Evolutionary conservation across 2,113 vertebrate species (phyloP).

Genomic region (Accipiter cooperii): DNA sequence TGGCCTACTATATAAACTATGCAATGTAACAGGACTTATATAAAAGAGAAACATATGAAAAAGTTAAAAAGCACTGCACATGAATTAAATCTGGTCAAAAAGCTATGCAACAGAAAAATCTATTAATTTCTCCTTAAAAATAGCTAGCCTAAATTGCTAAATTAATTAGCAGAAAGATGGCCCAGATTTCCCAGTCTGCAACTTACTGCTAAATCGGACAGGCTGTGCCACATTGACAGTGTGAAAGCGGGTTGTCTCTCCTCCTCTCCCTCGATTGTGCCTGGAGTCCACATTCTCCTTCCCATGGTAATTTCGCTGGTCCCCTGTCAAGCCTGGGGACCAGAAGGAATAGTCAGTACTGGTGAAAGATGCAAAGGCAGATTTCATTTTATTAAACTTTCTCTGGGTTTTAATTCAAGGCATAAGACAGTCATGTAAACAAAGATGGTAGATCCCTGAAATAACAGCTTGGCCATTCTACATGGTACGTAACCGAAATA

Average conservation of each 20-base stretch:
- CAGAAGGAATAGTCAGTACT: not conserved
- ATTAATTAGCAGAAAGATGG: not conserved
- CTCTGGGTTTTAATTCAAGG: not conserved
- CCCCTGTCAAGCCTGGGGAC: slow-evolving; percentile 77
- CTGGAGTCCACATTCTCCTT: slow-evolving; percentile 77
- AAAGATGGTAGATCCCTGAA: not conserved
- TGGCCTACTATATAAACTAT: not conserved
- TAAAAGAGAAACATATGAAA: not conserved
- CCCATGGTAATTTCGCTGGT: slow-evolving; percentile 81
- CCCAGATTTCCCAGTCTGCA: slow-evolving; percentile 65
- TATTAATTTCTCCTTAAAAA: not conserved
- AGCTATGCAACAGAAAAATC: not conserved
- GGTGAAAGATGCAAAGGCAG: not conserved
- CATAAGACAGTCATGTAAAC: not conserved
- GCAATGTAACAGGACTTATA: not conserved
- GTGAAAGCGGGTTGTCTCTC: slow-evolving; percentile 73
- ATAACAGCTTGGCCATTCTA: not conserved
- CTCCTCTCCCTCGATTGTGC: slow-evolving; percentile 60
- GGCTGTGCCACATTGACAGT: slow-evolving; percentile 85
- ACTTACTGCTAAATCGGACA: slow-evolving; percentile 94
- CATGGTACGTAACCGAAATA: not conserved
- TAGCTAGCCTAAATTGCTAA: not conserved
- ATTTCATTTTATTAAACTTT: not conserved
- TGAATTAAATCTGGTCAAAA: not conserved
- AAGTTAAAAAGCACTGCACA: not conserved